Evolutionary conservation across 2,113 vertebrate genomes (phyloP).

Genomic region (Nyctereutes procyonoides): DNA sequence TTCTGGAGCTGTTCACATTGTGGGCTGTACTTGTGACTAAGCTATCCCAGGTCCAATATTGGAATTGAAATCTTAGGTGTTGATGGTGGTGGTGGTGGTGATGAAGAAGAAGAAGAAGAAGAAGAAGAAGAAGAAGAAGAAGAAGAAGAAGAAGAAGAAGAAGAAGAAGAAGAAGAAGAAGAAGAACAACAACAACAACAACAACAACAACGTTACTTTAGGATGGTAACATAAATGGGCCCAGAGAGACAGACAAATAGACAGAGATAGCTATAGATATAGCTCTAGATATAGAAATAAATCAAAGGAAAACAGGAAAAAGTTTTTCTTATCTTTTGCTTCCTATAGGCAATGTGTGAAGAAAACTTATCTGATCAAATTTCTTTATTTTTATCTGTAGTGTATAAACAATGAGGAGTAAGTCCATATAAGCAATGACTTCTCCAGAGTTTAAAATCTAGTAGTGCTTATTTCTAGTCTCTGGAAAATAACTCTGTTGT

Average conservation of each 20-base stretch:
- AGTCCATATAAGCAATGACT: neutral
- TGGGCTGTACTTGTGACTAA: neutral
- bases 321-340: neutral
- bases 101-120: too few relatives aligned
- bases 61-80: neutral
- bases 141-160: too few relatives aligned
- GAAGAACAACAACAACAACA: too few relatives aligned
- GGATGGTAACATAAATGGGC: neutral
- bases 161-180: too few relatives aligned
- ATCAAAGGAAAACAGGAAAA: neutral
- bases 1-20: neutral
- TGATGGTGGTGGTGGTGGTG: neutral
- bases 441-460: neutral
- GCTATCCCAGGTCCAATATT: neutral
- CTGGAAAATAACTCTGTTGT: neutral
- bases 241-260: neutral
- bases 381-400: neutral
- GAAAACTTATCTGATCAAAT: neutral
- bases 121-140: too few relatives aligned
- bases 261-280: neutral
- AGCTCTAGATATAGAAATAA: neutral
- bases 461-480: neutral
- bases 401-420: neutral
- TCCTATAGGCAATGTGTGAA: neutral
- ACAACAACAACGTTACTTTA: neutral